phyloP scores from a whole-genome alignment of 2,888 invertebrate genomes.

The Lasioglossum malachurum region DNA sequence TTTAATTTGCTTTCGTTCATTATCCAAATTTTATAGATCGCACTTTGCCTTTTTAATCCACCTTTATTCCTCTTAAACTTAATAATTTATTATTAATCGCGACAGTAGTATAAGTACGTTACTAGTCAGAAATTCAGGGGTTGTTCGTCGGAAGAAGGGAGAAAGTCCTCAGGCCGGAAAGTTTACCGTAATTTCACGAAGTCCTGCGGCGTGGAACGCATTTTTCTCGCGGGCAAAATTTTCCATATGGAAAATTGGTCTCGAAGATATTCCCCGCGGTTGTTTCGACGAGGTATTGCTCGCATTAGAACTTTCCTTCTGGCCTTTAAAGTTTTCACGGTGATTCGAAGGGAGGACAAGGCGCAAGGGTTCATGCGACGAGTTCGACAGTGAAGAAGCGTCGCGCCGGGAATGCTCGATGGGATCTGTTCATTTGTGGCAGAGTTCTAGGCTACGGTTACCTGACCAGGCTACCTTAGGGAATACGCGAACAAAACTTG shows the following conservation, averaged over 20 bases:
- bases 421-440: slow-evolving; percentile 17
- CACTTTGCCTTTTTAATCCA: neutral
- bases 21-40: neutral
- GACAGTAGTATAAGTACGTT: neutral
- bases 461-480: neutral
- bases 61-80: neutral
- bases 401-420: slow-evolving; percentile 10
- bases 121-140: neutral
- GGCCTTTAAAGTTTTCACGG: slow-evolving; percentile 16
- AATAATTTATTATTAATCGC: neutral
- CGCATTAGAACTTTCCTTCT: slow-evolving; percentile 25
- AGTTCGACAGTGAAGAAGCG: slow-evolving; percentile 31
- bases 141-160: neutral
- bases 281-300: slow-evolving; percentile 18
- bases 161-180: neutral
- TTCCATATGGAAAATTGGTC: slow-evolving; percentile 3
- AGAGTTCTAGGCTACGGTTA: neutral
- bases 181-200: neutral
- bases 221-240: neutral
- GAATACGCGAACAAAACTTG: neutral
- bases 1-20: neutral
- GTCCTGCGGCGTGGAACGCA: neutral
- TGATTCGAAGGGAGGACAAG: neutral
- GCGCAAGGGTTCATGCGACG: neutral
- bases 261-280: neutral